Evolutionary conservation across 2,797 vertebrate genomes (phyloP).

Genomic region (Pseudocheirus occidentalis): DNA sequence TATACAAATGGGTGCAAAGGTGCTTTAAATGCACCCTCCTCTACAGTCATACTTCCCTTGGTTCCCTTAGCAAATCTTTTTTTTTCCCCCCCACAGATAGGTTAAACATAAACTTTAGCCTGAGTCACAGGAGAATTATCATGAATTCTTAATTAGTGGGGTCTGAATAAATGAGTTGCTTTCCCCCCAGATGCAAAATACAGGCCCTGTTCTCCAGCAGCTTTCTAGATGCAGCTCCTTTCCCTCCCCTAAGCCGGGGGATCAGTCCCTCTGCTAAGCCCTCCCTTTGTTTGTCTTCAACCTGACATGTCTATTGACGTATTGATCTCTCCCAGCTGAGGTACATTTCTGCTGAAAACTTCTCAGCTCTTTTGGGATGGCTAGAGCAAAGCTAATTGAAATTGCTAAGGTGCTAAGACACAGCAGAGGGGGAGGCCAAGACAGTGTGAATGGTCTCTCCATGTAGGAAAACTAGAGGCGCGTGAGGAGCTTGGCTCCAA

Average conservation of each 20-base stretch:
- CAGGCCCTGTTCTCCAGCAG: background rate
- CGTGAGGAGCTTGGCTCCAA: background rate
- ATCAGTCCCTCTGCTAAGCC: accelerated
- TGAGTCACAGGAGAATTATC: background rate
- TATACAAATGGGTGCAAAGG: background rate
- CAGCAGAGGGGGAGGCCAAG: background rate
- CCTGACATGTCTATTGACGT: conserved; percentile 26
- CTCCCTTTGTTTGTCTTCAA: background rate
- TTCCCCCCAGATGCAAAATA: background rate
- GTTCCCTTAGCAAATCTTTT: background rate
- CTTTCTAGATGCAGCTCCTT: background rate
- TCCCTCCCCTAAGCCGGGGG: background rate
- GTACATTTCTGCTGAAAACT: conserved; percentile 20
- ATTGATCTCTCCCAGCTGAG: conserved; percentile 8
- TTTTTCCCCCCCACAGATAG: background rate
- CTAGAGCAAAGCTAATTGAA: background rate
- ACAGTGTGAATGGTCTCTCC: background rate
- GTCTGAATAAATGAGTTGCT: background rate
- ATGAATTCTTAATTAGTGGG: background rate
- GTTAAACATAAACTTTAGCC: background rate
- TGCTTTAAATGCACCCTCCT: background rate
- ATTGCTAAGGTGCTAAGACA: background rate
- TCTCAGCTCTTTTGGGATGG: conserved; percentile 15
- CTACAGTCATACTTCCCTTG: background rate
- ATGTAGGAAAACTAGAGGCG: background rate